Base-by-base conservation (phyloP, 30 jellyfish, hydroid and myxozoan genomes). In the Hydractinia echinata region DNA sequence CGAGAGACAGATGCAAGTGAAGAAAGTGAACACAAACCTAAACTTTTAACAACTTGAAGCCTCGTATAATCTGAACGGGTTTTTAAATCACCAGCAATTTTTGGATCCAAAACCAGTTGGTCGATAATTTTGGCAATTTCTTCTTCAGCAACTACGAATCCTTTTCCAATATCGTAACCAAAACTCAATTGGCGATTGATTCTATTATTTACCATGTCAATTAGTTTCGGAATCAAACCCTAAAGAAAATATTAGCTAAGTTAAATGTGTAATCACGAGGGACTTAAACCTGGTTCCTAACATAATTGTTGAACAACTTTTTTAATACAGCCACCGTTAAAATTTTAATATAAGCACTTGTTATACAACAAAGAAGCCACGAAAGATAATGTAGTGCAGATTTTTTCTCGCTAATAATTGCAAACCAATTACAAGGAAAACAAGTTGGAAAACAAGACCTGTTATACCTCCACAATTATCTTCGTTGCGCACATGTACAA, bases 101-200 rank as follows among this genome's bases (percentile, higher is more conserved):
- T 90, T 16, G 67, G 77, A 62, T 90, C 97, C 15, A 81, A 51
- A 53, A 90, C 90, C 55, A 90, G 77, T 66, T 90, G 97, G 66
- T 90, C 95, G 7, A 85, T 80, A 86, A 90, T 81, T 82, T 81
- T 85, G 82, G 89, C 76, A 0, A 90, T 95, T 58, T 90, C 97
- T 77, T 90, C 97, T 83, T 90, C 97, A 49, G 97, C 95, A 14
- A 81, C 85, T 4, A 90, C 97, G 72, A 90, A 90, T 6, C 97
- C 97, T 82, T 90, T 90, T 54, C 97, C 97, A 48, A 90, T 84
- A 80, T 90, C 97, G 67, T 90, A 90, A 0, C 97, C 97, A 72
- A 90, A 90, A 66, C 97, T 90, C 71, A 90, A 77, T 53, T 90
- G 97, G 50, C 79, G 89, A 73, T 90, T 90, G 52, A 90, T 85